phyloP scores from a whole-genome alignment of 2,888 invertebrate genomes.

The Orthonevra nobilis region DNA sequence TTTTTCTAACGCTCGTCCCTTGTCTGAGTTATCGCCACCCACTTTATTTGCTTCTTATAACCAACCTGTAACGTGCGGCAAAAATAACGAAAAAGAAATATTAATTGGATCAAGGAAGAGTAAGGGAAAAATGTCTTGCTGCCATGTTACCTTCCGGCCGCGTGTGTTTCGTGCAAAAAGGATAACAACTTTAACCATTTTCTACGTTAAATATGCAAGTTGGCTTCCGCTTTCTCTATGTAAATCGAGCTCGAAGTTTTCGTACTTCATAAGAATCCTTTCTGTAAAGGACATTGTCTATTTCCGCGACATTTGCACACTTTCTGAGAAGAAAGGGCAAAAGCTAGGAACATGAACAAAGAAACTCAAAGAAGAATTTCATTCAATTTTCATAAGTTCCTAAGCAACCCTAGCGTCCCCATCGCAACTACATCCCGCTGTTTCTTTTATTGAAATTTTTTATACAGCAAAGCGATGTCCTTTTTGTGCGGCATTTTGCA shows the following conservation, averaged over 20 bases:
- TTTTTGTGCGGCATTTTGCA: conserved; percentile 20
- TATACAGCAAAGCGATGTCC: conserved; percentile 21
- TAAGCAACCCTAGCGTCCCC: neutral
- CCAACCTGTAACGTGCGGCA: no score
- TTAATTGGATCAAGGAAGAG: conserved; percentile 5
- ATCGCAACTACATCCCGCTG: neutral
- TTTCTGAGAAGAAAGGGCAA: neutral
- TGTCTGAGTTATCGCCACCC: neutral
- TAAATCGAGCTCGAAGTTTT: neutral
- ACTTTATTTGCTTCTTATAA: conserved; percentile 1
- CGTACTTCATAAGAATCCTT: neutral
- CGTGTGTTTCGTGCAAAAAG: neutral
- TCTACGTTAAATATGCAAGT: neutral
- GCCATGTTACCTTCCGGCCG: neutral
- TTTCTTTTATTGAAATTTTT: conserved; percentile 10
- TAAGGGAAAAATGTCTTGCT: neutral
- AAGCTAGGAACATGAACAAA: neutral
- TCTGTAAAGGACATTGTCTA: conserved; percentile 7
- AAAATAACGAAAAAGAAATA: neutral
- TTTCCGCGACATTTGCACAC: conserved; percentile 16
- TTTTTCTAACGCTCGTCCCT: neutral
- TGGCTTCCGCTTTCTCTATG: neutral
- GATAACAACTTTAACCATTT: conserved; percentile 12
- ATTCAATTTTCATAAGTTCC: conserved; percentile 29
- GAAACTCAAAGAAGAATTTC: no score